Conservation (phyloP, 1,140 invertebrate genomes). For the Drosophila bipectinata region DNA sequence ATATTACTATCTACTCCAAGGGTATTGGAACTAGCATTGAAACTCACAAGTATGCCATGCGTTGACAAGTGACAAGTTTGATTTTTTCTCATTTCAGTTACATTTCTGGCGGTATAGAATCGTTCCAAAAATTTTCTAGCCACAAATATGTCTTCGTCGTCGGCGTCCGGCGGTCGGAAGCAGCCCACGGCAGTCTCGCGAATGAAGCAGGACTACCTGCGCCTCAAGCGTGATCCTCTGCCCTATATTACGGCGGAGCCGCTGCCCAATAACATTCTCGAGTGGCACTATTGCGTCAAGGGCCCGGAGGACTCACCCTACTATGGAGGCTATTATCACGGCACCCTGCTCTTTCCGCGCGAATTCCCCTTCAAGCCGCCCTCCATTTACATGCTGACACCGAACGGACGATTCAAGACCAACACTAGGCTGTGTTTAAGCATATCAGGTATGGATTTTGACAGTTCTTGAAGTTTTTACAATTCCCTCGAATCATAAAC, state of each 20-base stretch:
- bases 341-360: constrained; percentile 97
- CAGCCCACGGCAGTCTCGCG: constrained; percentile 90
- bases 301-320: constrained; percentile 97
- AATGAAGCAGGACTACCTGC: constrained; percentile 97
- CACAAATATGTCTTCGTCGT: constrained; percentile 58
- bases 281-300: constrained; percentile 91
- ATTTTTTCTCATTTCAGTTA: constrained; percentile 35
- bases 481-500: too few relatives aligned
- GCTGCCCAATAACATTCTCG: constrained; percentile 96
- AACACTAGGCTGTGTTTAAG: constrained; percentile 97
- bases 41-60: constrained; percentile 1
- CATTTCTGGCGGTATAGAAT: constrained; percentile 16
- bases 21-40: neutral
- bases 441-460: constrained; percentile 87
- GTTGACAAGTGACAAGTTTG: neutral
- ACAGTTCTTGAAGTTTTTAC: neutral
- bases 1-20: neutral
- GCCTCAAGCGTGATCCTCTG: constrained; percentile 97
- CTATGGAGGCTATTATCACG: constrained; percentile 98
- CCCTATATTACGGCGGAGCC: constrained; percentile 90
- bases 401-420: constrained; percentile 96
- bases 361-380: constrained; percentile 99
- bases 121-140: constrained; percentile 37
- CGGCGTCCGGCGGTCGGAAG: constrained; percentile 66
- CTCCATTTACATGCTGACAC: constrained; percentile 99